A percentile compares a stretch with the other conserved stretches of the same genome.
Conservation (phyloP, 2,113 vertebrate genomes). For the Mormyrus lacerda region DNA sequence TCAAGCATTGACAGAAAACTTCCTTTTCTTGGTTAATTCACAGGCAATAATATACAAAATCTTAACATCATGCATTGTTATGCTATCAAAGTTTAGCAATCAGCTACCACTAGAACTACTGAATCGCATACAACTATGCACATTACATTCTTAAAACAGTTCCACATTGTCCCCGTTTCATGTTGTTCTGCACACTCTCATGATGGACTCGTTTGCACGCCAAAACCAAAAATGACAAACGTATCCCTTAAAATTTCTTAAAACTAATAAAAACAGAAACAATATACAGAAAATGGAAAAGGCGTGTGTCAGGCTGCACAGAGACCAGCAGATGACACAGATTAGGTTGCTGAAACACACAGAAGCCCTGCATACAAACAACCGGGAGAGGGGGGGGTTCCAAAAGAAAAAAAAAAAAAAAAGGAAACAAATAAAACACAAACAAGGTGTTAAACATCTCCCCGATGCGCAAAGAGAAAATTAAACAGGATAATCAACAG, state of each 20-base stretch:
- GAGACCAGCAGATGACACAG: background rate
- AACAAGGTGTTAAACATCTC: background rate
- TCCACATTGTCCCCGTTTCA: background rate
- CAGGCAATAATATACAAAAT: constrained; percentile 51
- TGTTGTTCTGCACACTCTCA: background rate
- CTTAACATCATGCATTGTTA: constrained; percentile 31
- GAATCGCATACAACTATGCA: background rate
- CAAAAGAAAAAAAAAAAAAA: background rate
- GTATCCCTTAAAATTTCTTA: background rate
- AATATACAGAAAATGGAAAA: background rate
- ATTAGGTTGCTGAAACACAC: background rate
- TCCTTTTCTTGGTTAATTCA: constrained; percentile 45
- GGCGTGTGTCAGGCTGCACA: background rate
- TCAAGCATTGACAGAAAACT: constrained; percentile 25
- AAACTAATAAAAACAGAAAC: background rate
- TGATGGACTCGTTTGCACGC: background rate
- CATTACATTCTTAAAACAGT: background rate
- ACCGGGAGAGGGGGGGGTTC: background rate
- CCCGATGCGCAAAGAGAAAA: background rate
- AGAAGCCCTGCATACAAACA: background rate
- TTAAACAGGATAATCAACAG: background rate
- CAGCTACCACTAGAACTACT: background rate
- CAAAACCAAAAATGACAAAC: constrained; percentile 8
- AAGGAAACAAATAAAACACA: background rate
- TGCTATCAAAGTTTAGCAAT: background rate